phyloP scores from a whole-genome alignment of 2,797 vertebrate genomes.

The Onychomys leucogaster region DNA sequence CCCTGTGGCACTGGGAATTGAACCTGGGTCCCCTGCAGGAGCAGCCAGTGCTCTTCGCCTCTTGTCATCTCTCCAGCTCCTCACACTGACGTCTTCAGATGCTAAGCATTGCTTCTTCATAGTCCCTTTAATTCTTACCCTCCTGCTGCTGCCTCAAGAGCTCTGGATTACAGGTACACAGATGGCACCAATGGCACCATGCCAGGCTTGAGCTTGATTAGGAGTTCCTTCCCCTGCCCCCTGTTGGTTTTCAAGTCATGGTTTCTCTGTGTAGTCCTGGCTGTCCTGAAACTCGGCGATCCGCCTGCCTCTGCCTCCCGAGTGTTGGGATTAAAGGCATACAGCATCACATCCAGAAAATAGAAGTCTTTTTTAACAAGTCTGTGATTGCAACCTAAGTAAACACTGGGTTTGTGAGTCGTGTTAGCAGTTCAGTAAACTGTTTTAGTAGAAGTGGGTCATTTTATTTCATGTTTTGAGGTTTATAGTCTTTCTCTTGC shows the following conservation, averaged over 20 bases:
- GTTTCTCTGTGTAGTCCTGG: no score
- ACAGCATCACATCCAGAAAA: neutral
- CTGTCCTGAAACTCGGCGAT: neutral
- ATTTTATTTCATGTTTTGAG: slow-evolving; percentile 21
- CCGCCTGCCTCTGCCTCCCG: neutral
- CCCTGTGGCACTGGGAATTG: neutral
- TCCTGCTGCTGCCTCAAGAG: neutral
- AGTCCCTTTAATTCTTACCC: neutral
- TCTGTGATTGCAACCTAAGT: neutral
- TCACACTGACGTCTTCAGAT: neutral
- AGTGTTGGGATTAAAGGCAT: neutral
- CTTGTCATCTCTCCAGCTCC: neutral
- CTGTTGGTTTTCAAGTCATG: neutral
- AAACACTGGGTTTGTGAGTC: slow-evolving; percentile 24
- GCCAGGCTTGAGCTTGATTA: neutral
- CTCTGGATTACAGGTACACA: neutral
- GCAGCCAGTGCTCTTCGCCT: neutral
- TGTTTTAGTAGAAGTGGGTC: slow-evolving; percentile 44
- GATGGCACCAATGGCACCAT: neutral
- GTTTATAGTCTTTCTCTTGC: slow-evolving; percentile 25
- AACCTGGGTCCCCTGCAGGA: neutral
- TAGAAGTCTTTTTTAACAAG: neutral
- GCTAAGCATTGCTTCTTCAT: neutral
- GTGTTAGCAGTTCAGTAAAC: neutral
- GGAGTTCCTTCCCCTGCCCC: no score